Evolutionary conservation across 2,113 vertebrate species (phyloP).

Genomic region (Caretta caretta): DNA sequence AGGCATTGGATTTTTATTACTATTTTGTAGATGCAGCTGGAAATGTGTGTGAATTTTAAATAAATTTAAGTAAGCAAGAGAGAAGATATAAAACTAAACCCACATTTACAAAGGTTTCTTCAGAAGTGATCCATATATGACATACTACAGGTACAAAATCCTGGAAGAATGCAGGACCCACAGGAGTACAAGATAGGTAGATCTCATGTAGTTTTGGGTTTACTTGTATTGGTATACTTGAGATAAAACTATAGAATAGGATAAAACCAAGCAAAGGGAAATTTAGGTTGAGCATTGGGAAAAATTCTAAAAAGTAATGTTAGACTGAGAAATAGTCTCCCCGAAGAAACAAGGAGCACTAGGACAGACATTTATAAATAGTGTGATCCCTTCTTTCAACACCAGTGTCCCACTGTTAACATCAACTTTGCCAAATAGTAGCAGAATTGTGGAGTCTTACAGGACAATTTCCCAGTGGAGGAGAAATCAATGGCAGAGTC

Average conservation of each 20-base stretch:
- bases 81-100: not conserved
- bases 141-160: not conserved
- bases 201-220: too few species aligned
- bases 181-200: too few species aligned
- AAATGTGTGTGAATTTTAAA: not conserved
- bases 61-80: not conserved
- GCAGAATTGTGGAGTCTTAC: not conserved
- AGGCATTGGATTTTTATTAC: not conserved
- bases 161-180: too few species aligned
- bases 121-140: not conserved
- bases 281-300: too few species aligned
- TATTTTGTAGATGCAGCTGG: not conserved
- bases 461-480: not conserved
- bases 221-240: too few species aligned
- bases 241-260: too few species aligned
- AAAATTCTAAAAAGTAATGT: too few species aligned
- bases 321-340: too few species aligned
- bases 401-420: not conserved
- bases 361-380: too few species aligned
- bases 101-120: rapidly evolving
- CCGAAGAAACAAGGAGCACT: too few species aligned
- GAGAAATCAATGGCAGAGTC: not conserved
- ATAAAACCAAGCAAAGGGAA: too few species aligned
- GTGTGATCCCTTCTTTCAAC: not conserved
- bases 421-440: not conserved